These are phyloP conservation scores for Anoplopoma fimbria DNA, from an alignment of 2,113 vertebrate species.

Conservation along the genomic window DNA sequence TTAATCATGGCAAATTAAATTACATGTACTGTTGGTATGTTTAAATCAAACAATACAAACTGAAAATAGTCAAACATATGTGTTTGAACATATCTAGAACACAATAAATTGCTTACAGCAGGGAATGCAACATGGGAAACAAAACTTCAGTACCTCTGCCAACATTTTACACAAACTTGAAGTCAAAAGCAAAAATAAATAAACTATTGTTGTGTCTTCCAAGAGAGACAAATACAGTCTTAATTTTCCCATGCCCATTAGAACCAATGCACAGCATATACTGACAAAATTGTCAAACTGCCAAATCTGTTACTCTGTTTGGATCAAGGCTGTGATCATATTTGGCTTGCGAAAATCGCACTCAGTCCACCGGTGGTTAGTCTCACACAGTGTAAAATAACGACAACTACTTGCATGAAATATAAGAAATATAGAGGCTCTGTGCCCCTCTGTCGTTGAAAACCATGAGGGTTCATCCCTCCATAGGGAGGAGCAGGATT, in stretches of 20 bases:
- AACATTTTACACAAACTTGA: background rate
- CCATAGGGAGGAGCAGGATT: conserved; percentile 13
- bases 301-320: background rate
- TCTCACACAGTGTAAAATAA: background rate
- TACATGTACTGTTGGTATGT: background rate
- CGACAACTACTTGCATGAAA: background rate
- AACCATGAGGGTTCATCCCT: background rate
- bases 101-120: background rate
- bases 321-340: background rate
- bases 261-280: background rate
- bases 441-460: background rate
- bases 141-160: background rate
- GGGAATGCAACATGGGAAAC: conserved; percentile 1
- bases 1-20: background rate
- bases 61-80: background rate
- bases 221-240: background rate
- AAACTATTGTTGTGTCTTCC: background rate
- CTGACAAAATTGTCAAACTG: background rate
- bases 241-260: background rate
- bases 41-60: conserved; percentile 20
- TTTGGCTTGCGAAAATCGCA: background rate
- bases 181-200: background rate
- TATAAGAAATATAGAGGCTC: background rate
- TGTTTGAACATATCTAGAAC: background rate
- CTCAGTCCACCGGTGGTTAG: background rate